Base-by-base conservation (phyloP, 2,888 invertebrate genomes). In the Leuctra nigra region DNA sequence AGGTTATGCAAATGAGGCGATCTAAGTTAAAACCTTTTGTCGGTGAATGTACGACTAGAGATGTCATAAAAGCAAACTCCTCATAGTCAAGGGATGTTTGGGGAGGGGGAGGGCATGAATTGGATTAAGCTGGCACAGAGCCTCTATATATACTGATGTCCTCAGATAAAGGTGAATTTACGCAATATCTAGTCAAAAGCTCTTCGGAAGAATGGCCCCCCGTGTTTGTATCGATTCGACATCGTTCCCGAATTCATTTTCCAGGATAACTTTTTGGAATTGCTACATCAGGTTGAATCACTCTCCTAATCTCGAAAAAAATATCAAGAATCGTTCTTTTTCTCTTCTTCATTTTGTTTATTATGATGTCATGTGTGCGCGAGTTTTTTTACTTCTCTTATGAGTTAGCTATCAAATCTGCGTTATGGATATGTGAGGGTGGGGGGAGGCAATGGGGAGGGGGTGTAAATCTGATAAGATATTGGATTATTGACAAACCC, bases 381-480 rank as follows among this genome's bases (percentile, higher is more conserved):
- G 36, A 18, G 7, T 41, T 41, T 41, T 41, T 41, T 41, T 41
- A 41, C 36, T 36, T 36, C 36, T 41, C n/a, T 16, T n/a, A 20
- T 11, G 20, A 4, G 20, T 16, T 16, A 11, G 56, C 18, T 22
- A 56, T 56, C 56, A 56, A 56, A 56, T 52, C 36, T 56, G 48
- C 56, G 56, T 56, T 56, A 52, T 50, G 55, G 18, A 41, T 23
- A 9, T 36, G 22, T 16, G 25, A 18, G n/a, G n/a, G n/a, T n/a
- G n/a, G n/a, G n/a, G n/a, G n/a, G n/a, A n/a, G n/a, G n/a, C n/a
- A n/a, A n/a, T n/a, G n/a, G n/a, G n/a, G n/a, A n/a, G 35, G 33
- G 38, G 48, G 39, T 41, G 56, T 50, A 56, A 56, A 50, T 56
- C 56, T 38, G 56, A 55, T 35, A 39, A 20, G 41, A 54, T 35